Evolutionary conservation across 2,113 vertebrate species (phyloP).

Genomic region (Proteles cristata): DNA sequence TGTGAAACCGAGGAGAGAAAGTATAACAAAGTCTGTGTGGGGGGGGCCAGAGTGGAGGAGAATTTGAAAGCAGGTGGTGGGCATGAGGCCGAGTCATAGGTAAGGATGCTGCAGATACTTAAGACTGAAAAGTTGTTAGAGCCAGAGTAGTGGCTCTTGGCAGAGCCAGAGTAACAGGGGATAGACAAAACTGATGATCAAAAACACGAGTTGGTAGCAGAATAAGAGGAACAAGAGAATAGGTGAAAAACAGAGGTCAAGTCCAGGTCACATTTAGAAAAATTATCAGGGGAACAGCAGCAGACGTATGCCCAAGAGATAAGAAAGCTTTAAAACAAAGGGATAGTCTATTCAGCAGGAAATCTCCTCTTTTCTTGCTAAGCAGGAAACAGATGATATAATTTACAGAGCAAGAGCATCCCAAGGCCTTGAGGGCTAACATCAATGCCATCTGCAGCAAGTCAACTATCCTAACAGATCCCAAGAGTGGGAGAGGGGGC

Average conservation of each 20-base stretch:
- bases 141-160: neutral
- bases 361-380: neutral
- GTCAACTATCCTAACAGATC: neutral
- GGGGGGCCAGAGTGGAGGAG: neutral
- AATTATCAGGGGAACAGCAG: neutral
- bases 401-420: neutral
- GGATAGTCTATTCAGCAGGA: neutral
- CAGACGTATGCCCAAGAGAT: neutral
- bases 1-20: neutral
- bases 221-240: neutral
- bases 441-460: neutral
- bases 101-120: neutral
- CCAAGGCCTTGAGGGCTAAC: neutral
- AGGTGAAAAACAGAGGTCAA: slow-evolving; percentile 39
- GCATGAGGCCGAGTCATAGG: neutral
- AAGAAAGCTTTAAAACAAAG: slow-evolving; percentile 8
- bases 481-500: too few species aligned
- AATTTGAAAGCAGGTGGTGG: neutral
- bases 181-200: neutral
- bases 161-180: neutral
- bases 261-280: neutral
- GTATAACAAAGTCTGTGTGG: neutral
- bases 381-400: slow-evolving; percentile 41
- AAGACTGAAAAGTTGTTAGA: neutral
- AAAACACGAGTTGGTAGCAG: neutral